Evolutionary conservation across 2,113 vertebrate genomes (phyloP), one percentile per base, ranked within the genome.

Genomic region (Proterorhinus semilunaris): DNA sequence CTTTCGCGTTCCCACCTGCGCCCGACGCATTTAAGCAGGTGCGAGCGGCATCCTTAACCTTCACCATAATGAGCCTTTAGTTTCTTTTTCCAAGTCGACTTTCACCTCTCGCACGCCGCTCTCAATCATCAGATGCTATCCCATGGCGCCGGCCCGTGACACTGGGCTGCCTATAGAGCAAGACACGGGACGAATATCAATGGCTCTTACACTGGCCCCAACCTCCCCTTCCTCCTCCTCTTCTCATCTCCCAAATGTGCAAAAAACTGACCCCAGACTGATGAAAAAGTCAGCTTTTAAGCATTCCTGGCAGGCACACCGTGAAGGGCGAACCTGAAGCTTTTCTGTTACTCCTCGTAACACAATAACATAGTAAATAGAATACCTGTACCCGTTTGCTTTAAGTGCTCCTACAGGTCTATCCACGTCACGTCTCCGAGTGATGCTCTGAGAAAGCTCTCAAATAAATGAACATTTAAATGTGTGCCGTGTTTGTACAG

Each of bases 111-210:
- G 67, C 75, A 65, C 71, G 82, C 64, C 81, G 44, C 77, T 76
- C 77, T 86, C 85, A 78, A 83, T 86, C 83, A 90, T 90, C 81
- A 81, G 78, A 86, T 64, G 65, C 85, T 71, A 79, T 74, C 83
- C 86, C 80, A 72, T 78, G 68, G 83, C 81, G 83, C 46, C 1
- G 6, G 72, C 76, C 80, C 74, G 79, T 86, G 83, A 88, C 88
- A 90, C 88, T 85, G 78, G 83, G 72, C 82, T 86, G 85, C 86
- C 88, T 88, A 88, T 88, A 80, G 88, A 84, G 86, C 64, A 52
- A 62, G 59, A 87, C 88, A 77, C 82, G 54, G 27, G 64, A 66
- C 44, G 88, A 90, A 91, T 91, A 90, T 85, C 87, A 91, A 91
- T 89, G 70, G 68, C 53, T 53, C 71, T 74, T 63, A 12, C 59